These are phyloP conservation scores for Sebastes vulpes DNA, from an alignment of 2,797 vertebrate genomes.

Conservation along the genomic window DNA sequence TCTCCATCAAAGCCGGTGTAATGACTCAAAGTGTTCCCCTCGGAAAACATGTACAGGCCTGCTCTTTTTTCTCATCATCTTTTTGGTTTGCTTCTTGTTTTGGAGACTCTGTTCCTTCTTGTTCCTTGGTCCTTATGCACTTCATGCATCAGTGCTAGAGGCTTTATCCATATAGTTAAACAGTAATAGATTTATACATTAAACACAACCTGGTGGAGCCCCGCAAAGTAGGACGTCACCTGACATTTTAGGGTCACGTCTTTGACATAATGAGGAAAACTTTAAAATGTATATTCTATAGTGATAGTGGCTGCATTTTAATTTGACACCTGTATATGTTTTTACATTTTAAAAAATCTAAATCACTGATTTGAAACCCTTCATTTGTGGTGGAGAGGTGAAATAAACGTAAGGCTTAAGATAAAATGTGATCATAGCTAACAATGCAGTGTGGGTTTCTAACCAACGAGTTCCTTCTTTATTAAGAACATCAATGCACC, in stretches of 20 bases:
- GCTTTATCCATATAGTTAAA: neutral
- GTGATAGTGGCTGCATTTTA: neutral
- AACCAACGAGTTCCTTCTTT: neutral
- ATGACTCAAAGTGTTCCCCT: slow-evolving; percentile 17
- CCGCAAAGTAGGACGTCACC: neutral
- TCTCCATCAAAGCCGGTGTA: slow-evolving; percentile 32
- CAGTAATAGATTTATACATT: neutral
- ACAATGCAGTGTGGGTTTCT: neutral
- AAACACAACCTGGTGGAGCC: neutral
- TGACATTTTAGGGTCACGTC: neutral
- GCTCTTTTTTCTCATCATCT: neutral
- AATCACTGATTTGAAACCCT: neutral
- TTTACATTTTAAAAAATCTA: neutral
- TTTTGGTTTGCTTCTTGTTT: neutral
- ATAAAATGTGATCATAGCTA: too few relatives aligned
- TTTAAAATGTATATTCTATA: neutral
- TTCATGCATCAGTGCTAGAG: neutral
- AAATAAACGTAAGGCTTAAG: neutral
- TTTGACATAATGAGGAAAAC: neutral
- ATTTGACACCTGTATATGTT: neutral
- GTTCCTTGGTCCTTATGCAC: neutral
- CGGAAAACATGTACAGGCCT: neutral
- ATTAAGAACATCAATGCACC: neutral
- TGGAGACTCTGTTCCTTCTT: neutral
- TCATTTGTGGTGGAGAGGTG: neutral